Conservation (phyloP, 2,888 invertebrate genomes). For the Hyalella azteca region DNA sequence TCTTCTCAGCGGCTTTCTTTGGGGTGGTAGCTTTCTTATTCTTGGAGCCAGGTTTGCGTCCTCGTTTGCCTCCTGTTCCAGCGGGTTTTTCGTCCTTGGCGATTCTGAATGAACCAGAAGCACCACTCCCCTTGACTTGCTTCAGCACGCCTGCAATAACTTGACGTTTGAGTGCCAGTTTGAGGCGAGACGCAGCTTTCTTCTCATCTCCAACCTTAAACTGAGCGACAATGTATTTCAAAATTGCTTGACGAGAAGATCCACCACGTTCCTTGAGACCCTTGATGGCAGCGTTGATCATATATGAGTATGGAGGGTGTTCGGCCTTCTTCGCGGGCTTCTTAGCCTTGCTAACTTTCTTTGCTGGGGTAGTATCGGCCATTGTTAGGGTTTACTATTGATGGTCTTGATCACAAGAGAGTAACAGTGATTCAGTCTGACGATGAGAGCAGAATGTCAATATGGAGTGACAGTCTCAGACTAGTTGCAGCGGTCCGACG, state of each 20-base stretch:
- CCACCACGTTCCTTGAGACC: conserved; percentile 64
- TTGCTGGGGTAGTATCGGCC: conserved; percentile 43
- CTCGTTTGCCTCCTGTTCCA: conserved; percentile 42
- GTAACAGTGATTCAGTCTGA: neutral
- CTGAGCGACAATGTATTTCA: conserved; percentile 60
- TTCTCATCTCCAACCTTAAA: conserved; percentile 63
- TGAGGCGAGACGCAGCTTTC: conserved; percentile 62
- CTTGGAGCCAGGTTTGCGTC: conserved; percentile 37
- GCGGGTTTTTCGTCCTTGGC: conserved; percentile 45
- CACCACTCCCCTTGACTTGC: conserved; percentile 61
- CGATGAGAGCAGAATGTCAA: neutral
- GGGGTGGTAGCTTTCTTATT: conserved; percentile 35
- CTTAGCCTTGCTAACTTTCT: conserved; percentile 50
- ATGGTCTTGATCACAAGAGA: neutral
- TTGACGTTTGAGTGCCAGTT: conserved; percentile 63
- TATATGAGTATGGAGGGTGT: conserved; percentile 63
- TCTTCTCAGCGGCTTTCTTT: conserved; percentile 34
- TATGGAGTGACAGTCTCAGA: neutral
- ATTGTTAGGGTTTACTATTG: neutral
- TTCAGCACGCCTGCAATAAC: conserved; percentile 62
- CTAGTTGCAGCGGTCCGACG: neutral
- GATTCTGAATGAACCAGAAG: conserved; percentile 59
- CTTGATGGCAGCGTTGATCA: conserved; percentile 63
- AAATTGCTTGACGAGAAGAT: conserved; percentile 65
- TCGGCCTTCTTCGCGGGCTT: conserved; percentile 44